A percentile compares a stretch with the other conserved stretches of the same genome.
phyloP scores from a whole-genome alignment of 2,888 invertebrate genomes.

The Nomada hirtipes region DNA sequence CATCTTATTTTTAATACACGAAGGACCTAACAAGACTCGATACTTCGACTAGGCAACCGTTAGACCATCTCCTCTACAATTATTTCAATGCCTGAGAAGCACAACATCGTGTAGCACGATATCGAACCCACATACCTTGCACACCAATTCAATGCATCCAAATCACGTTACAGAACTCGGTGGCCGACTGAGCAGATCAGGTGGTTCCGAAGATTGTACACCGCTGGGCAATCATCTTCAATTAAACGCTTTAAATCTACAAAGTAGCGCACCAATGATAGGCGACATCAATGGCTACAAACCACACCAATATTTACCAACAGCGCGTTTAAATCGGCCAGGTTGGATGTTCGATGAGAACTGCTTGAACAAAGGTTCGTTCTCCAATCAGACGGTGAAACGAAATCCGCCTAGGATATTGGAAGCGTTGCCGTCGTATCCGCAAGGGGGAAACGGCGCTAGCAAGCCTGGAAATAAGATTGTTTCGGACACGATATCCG shows the following conservation, averaged over 20 bases:
- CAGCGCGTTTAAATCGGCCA: conserved; percentile 60
- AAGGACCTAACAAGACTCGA: no score
- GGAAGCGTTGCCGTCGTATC: conserved; percentile 80
- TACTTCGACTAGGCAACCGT: no score
- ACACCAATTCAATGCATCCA: no score
- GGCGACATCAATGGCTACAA: conserved; percentile 64
- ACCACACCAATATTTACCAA: conserved; percentile 53
- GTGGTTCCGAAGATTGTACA: conserved; percentile 78
- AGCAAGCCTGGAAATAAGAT: conserved; percentile 31
- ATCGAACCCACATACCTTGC: no score
- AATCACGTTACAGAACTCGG: conserved; percentile 71
- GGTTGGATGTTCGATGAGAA: conserved; percentile 77
- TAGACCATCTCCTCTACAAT: no score
- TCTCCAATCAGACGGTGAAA: conserved; percentile 57
- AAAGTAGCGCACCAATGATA: conserved; percentile 73
- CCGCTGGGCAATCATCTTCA: conserved; percentile 70
- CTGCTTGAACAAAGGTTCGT: conserved; percentile 44
- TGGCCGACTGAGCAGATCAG: conserved; percentile 79
- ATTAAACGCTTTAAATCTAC: conserved; percentile 77
- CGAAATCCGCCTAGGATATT: conserved; percentile 80
- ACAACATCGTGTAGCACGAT: no score
- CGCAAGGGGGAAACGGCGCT: conserved; percentile 55
- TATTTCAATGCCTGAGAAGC: no score
- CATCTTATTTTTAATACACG: no score
- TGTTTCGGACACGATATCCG: conserved; percentile 24